Percentiles rank a stretch among this genome's conserved stretches.
phyloP scores from a whole-genome alignment of 2,888 invertebrate species.

The Sarcophaga caerulescens region DNA sequence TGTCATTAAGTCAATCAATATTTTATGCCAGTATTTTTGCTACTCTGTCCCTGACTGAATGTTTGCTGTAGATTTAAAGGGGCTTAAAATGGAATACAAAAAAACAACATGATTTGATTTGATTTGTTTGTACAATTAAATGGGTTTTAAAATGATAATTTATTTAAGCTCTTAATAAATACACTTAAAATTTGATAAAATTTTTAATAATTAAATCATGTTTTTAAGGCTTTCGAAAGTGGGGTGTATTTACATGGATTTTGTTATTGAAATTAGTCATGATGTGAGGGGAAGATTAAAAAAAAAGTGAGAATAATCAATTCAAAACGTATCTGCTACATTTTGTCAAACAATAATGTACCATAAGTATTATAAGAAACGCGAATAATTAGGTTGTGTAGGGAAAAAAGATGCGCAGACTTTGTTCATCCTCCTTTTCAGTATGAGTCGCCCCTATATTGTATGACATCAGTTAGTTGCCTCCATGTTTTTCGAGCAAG shows the following conservation, averaged over 20 bases:
- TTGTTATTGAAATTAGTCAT: no score
- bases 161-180: background rate
- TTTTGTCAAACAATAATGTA: no score
- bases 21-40: conserved; percentile 6
- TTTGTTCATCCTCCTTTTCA: no score
- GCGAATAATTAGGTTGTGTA: no score
- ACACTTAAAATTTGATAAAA: background rate
- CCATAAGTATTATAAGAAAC: no score
- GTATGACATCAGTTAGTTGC: no score
- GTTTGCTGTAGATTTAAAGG: conserved; percentile 14
- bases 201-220: background rate
- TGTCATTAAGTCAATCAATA: conserved; percentile 39
- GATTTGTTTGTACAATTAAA: conserved; percentile 11
- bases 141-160: background rate
- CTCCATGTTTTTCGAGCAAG: no score
- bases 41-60: background rate
- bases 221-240: background rate
- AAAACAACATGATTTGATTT: background rate
- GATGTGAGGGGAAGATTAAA: no score
- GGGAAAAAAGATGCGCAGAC: no score
- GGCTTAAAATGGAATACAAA: background rate
- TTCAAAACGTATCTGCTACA: no score
- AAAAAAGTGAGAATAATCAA: no score
- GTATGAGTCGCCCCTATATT: no score
- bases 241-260: background rate